phyloP scores from a whole-genome alignment of 2,888 invertebrate species.

The Dryomyza anilis region DNA sequence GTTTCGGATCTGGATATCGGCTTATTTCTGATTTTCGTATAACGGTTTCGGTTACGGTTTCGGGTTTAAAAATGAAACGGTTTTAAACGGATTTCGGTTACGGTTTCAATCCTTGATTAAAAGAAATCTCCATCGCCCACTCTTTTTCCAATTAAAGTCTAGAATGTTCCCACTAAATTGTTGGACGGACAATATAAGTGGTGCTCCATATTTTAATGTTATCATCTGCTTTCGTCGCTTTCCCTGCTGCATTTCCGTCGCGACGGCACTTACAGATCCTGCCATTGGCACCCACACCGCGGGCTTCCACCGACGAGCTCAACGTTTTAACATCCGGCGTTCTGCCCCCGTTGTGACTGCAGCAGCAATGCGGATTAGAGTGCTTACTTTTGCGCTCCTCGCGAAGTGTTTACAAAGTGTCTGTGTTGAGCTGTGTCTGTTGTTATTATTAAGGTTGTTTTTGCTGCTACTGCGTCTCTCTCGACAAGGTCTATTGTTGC shows the following conservation, averaged over 20 bases:
- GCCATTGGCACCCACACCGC: not conserved
- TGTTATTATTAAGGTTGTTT: not conserved
- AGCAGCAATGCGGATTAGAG: not conserved
- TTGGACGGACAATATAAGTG: too few species aligned
- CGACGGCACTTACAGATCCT: not conserved
- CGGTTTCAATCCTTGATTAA: too few species aligned
- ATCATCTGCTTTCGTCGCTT: not conserved
- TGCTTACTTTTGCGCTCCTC: constrained; percentile 4
- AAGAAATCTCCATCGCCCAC: too few species aligned
- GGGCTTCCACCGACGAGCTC: not conserved
- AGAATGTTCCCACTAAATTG: too few species aligned
- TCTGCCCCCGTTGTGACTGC: not conserved
- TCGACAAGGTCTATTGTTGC: constrained; percentile 2
- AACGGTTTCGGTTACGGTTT: too few species aligned
- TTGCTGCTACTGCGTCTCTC: not conserved
- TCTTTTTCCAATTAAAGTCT: too few species aligned
- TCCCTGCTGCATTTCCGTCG: too few species aligned
- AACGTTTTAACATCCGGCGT: not conserved
- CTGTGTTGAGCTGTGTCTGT: constrained; percentile 5
- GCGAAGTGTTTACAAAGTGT: constrained; percentile 18
- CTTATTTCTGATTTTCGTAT: too few species aligned
- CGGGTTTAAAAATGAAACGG: too few species aligned
- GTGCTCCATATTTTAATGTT: too few species aligned
- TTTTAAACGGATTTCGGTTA: too few species aligned
- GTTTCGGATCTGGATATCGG: too few species aligned